Percentiles rank a stretch among this genome's conserved stretches.
Conservation (phyloP, 2,797 vertebrate genomes). For the Heterohyrax brucei region DNA sequence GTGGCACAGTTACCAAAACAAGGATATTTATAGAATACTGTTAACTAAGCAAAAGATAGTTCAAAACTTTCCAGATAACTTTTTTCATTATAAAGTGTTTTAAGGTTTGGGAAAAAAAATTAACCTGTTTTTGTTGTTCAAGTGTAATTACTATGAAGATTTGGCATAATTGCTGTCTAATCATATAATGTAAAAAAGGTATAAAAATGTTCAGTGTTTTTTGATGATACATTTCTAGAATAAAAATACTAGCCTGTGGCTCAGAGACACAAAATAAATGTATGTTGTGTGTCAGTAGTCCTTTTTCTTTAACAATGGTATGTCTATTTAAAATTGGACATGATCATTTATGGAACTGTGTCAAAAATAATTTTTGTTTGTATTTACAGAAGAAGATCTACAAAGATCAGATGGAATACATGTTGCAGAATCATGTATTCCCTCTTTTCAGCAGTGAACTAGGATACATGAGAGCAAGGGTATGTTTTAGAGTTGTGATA, state of each 20-base stretch:
- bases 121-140: background rate
- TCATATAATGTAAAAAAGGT: conserved; percentile 15
- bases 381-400: conserved; percentile 98
- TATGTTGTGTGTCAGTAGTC: background rate
- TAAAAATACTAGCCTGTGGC: conserved; percentile 26
- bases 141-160: background rate
- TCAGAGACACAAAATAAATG: conserved; percentile 28
- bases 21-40: background rate
- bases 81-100: background rate
- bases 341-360: conserved; percentile 6
- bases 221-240: background rate
- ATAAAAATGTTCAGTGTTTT: background rate
- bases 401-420: conserved; percentile 99
- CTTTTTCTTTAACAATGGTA: conserved; percentile 16
- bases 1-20: background rate
- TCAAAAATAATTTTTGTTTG: conserved; percentile 74
- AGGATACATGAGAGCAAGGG: conserved; percentile 99
- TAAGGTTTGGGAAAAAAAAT: conserved; percentile 33
- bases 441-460: conserved; percentile 98
- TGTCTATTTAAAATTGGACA: conserved; percentile 46
- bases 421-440: conserved; percentile 99
- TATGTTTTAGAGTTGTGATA: conserved; percentile 86
- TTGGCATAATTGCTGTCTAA: conserved; percentile 19
- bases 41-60: background rate
- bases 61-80: conserved; percentile 2